Evolutionary conservation across 2,797 vertebrate genomes (phyloP).

Genomic region (Acanthiza pusilla): DNA sequence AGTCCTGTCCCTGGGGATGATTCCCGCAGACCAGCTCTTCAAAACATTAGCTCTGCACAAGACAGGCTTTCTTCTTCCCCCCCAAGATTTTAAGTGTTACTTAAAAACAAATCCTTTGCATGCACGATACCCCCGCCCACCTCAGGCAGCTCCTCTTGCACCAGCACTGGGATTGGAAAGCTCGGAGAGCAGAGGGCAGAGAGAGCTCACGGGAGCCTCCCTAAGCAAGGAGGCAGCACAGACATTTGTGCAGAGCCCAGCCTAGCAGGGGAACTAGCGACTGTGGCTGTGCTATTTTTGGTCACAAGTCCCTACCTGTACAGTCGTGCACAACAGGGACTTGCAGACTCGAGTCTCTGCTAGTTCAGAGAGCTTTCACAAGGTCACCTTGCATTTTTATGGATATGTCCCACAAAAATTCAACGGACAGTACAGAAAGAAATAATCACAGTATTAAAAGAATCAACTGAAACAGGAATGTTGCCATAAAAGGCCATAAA

Average conservation of each 20-base stretch:
- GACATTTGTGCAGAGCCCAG: neutral
- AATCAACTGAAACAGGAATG: neutral
- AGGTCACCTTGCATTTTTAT: neutral
- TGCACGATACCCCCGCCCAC: neutral
- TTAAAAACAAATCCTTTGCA: neutral
- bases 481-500: neutral
- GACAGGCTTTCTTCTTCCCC: neutral
- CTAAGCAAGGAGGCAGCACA: neutral
- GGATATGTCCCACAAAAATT: neutral
- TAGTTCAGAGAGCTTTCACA: neutral
- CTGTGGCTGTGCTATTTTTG: neutral
- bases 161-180: neutral
- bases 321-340: neutral
- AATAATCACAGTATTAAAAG: neutral
- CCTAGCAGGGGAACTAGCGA: neutral
- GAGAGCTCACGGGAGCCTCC: slow-evolving; percentile 1
- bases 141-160: neutral
- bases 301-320: neutral
- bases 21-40: neutral
- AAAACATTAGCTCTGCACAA: neutral
- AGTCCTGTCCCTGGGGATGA: slow-evolving; percentile 16
- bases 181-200: neutral
- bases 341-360: neutral
- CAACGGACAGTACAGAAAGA: neutral
- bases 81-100: neutral